Evolutionary conservation across 2,888 invertebrate genomes (phyloP).

Genomic region (Melangyna quadrimaculata): DNA sequence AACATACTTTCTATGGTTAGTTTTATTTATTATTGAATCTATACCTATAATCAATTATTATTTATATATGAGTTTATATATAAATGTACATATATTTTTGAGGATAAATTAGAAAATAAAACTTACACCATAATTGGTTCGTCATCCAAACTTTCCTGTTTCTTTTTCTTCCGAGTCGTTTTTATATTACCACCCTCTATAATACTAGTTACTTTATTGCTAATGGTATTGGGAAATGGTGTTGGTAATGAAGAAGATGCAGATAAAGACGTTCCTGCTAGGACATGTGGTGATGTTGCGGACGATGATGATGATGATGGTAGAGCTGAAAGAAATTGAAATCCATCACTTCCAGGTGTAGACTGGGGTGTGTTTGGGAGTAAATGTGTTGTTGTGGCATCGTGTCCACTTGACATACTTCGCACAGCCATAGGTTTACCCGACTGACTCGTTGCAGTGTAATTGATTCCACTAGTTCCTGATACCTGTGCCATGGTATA

Average conservation of each 20-base stretch:
- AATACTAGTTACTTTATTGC: conserved; percentile 73
- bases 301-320: conserved; percentile 44
- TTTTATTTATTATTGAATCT: conserved; percentile 38
- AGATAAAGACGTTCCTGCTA: conserved; percentile 42
- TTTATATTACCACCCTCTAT: conserved; percentile 72
- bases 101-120: conserved; percentile 33
- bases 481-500: conserved; percentile 46
- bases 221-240: conserved; percentile 56
- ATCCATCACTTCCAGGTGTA: conserved; percentile 35
- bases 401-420: conserved; percentile 75
- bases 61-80: conserved; percentile 29
- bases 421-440: conserved; percentile 74
- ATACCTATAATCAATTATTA: conserved; percentile 40
- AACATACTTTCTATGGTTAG: conserved; percentile 33
- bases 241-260: conserved; percentile 48
- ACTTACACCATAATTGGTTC: conserved; percentile 76
- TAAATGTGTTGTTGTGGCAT: conserved; percentile 50
- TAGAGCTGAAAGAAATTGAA: conserved; percentile 47
- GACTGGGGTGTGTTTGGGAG: conserved; percentile 39
- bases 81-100: conserved; percentile 25
- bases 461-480: conserved; percentile 40
- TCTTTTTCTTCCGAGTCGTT: conserved; percentile 73
- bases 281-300: conserved; percentile 43
- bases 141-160: conserved; percentile 74
- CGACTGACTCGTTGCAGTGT: conserved; percentile 35